A percentile compares a stretch with the other conserved stretches of the same genome.
Evolutionary conservation across 64 coral and sea anemone genomes (phyloP).

Genomic region (Montipora sp.): DNA sequence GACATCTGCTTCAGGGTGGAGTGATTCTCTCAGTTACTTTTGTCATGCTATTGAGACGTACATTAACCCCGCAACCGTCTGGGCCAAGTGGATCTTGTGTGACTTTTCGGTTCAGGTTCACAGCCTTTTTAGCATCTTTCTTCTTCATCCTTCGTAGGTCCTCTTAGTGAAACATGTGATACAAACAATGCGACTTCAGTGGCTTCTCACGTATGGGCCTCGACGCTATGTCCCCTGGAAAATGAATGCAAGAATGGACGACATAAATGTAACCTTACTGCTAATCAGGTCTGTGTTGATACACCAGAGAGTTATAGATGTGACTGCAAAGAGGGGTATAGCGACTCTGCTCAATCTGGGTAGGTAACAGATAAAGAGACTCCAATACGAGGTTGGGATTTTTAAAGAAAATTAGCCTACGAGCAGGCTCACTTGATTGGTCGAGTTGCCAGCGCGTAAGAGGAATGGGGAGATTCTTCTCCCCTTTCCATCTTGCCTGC

Average conservation of each 20-base stretch:
- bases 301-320: conserved; percentile 55
- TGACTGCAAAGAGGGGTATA: conserved; percentile 82
- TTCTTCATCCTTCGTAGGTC: conserved; percentile 54
- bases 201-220: conserved; percentile 71
- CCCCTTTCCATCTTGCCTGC: no score
- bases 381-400: no score
- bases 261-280: conserved; percentile 61
- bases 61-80: no score
- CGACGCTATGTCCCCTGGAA: conserved; percentile 79
- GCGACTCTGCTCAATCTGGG: conserved; percentile 25
- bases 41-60: no score
- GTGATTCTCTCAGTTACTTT: background rate
- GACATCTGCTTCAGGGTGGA: no score
- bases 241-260: conserved; percentile 85
- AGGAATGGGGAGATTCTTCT: no score
- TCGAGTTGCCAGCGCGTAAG: no score
- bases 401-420: no score
- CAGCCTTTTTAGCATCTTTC: background rate
- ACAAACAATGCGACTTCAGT: conserved; percentile 43
- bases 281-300: conserved; percentile 75
- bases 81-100: no score
- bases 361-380: background rate
- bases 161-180: conserved; percentile 48
- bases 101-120: no score
- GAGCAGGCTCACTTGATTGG: no score